Evolutionary conservation across 1,140 invertebrate genomes (phyloP).

Genomic region (Tyrophagus putrescentiae): DNA sequence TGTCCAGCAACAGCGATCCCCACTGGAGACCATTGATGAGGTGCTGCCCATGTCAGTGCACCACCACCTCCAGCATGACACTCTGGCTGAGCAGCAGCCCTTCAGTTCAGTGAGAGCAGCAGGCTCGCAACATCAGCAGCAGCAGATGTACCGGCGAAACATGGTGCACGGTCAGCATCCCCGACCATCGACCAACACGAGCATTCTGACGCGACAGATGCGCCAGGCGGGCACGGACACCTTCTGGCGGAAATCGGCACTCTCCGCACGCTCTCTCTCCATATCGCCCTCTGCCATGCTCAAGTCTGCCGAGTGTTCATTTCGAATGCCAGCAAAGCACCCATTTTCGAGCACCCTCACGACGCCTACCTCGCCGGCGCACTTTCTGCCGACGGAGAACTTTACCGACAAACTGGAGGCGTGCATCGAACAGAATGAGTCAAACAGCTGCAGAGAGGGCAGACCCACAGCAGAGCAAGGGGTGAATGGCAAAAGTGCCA

Average conservation of each 20-base stretch:
- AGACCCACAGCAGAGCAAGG: conserved; percentile 32
- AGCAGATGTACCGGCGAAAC: neutral
- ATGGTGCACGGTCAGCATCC: neutral
- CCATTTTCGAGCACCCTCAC: conserved; percentile 37
- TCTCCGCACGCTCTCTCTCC: conserved; percentile 1
- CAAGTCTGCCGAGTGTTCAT: neutral
- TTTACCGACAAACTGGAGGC: conserved; percentile 51
- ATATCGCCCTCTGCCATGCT: neutral
- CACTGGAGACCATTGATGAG: neutral
- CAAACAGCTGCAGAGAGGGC: conserved; percentile 37
- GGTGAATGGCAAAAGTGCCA: neutral
- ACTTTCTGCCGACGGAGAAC: neutral
- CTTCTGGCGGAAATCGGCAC: conserved; percentile 13
- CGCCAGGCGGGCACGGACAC: neutral
- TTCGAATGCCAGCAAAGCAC: conserved; percentile 1
- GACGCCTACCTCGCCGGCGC: neutral
- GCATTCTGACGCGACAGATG: neutral
- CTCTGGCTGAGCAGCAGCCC: too few relatives aligned
- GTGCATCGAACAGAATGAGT: conserved; percentile 60
- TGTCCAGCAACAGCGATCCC: neutral
- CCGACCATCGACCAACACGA: conserved; percentile 9
- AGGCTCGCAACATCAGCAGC: too few relatives aligned
- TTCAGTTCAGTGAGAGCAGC: too few relatives aligned
- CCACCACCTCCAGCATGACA: neutral
- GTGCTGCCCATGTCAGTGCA: neutral